Conservation (phyloP, 2,797 vertebrate species). For the Macroramphosus scolopax region DNA sequence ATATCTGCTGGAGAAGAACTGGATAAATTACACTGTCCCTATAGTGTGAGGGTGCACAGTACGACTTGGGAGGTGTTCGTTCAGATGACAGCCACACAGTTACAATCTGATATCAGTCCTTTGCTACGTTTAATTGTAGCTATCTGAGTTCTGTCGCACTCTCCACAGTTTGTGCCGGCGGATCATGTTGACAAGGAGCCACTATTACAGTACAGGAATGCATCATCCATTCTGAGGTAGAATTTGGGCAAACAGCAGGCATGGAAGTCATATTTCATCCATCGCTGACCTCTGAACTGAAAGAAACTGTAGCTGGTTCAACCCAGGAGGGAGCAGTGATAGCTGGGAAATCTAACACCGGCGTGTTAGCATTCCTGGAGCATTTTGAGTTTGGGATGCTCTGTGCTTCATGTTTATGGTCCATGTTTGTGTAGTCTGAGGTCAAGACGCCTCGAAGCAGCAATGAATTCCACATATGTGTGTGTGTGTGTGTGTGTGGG, state of each 20-base stretch:
- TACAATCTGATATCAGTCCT: no score
- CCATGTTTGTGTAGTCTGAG: conserved; percentile 54
- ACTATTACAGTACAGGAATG: no score
- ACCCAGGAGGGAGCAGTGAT: conserved; percentile 33
- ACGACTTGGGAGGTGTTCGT: no score
- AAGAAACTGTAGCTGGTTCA: conserved; percentile 40
- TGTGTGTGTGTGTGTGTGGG: conserved; percentile 10
- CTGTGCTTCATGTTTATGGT: conserved; percentile 51
- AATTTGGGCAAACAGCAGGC: conserved; percentile 14
- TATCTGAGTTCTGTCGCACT: no score
- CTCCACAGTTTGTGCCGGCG: no score
- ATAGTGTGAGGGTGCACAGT: no score
- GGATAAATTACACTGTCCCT: conserved; percentile 16
- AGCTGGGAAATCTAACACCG: conserved; percentile 70
- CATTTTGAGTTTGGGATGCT: conserved; percentile 53
- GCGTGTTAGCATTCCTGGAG: conserved; percentile 67
- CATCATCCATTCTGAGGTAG: neutral
- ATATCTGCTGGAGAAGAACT: conserved; percentile 23
- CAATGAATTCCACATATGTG: conserved; percentile 63
- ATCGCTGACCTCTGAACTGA: conserved; percentile 61
- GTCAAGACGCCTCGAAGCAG: conserved; percentile 33
- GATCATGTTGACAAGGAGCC: no score
- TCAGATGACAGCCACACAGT: no score
- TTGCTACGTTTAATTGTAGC: no score
- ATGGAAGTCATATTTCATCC: conserved; percentile 38